These are phyloP conservation scores for Lepus americanus DNA, from an alignment of 2,113 vertebrate species.

Conservation along the genomic window DNA sequence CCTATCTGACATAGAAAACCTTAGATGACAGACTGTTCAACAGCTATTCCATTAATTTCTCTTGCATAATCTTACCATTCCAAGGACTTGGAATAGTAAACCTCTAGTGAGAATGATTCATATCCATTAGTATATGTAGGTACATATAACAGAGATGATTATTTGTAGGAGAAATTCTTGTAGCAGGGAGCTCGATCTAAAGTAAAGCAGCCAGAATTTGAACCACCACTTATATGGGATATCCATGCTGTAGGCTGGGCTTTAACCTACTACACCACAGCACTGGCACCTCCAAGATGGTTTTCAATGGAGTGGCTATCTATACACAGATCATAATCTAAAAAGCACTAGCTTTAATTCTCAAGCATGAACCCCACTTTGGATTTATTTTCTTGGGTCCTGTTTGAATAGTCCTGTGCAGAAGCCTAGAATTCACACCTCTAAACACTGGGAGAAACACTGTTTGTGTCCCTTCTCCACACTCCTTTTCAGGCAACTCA, in stretches of 20 bases:
- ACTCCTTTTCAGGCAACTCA: neutral
- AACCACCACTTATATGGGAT: too few species aligned
- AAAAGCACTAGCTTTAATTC: neutral
- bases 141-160: neutral
- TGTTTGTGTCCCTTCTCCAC: accelerated
- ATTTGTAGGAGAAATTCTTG: neutral
- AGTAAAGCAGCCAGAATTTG: too few species aligned
- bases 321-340: neutral
- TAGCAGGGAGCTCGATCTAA: too few species aligned
- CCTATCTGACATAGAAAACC: neutral
- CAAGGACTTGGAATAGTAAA: neutral
- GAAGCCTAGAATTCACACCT: neutral
- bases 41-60: neutral
- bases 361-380: neutral
- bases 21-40: neutral
- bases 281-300: neutral
- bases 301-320: neutral
- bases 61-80: neutral
- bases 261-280: too few species aligned
- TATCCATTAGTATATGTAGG: neutral
- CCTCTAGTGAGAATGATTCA: neutral
- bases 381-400: neutral
- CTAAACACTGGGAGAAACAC: accelerated
- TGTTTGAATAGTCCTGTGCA: neutral
- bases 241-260: too few species aligned